phyloP scores from a whole-genome alignment of 2,797 vertebrate genomes.

The Cottoperca gobio region DNA sequence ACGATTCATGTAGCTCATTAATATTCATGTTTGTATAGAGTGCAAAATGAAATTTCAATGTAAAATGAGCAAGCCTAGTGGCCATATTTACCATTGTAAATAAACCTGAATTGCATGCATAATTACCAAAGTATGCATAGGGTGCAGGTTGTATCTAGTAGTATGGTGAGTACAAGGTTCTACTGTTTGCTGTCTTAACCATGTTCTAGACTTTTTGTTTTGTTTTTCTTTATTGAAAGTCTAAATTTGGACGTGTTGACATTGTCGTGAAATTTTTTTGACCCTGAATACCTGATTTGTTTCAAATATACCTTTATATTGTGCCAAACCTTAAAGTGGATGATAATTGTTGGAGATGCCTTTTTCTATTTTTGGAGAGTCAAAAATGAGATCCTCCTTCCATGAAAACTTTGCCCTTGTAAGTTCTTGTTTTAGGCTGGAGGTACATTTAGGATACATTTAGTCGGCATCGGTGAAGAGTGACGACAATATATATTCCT shows the following conservation, averaged over 20 bases:
- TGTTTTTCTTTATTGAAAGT: not conserved
- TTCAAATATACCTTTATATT: not conserved
- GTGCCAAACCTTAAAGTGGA: not conserved
- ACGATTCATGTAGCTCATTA: constrained; percentile 69
- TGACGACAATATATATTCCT: constrained; percentile 11
- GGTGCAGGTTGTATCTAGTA: constrained; percentile 5
- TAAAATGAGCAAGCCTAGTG: constrained; percentile 67
- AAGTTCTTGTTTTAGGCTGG: constrained; percentile 1
- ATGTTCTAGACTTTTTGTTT: not conserved
- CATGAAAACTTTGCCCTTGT: not conserved
- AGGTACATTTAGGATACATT: constrained; percentile 23
- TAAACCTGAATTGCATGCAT: constrained; percentile 57
- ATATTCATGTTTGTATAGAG: constrained; percentile 71
- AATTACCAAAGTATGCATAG: constrained; percentile 44
- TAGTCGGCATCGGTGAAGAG: not conserved
- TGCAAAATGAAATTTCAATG: constrained; percentile 65
- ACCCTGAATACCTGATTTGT: not conserved
- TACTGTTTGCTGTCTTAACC: not conserved
- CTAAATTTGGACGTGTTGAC: not conserved
- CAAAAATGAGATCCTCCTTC: not conserved
- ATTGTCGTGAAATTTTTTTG: accelerated
- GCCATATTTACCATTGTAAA: constrained; percentile 78
- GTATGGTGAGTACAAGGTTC: constrained; percentile 9
- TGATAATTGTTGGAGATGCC: not conserved
- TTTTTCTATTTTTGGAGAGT: not conserved